Evolutionary conservation across 1,140 invertebrate genomes (phyloP).

Genomic region (Pseudomyrmex cubaensis): DNA sequence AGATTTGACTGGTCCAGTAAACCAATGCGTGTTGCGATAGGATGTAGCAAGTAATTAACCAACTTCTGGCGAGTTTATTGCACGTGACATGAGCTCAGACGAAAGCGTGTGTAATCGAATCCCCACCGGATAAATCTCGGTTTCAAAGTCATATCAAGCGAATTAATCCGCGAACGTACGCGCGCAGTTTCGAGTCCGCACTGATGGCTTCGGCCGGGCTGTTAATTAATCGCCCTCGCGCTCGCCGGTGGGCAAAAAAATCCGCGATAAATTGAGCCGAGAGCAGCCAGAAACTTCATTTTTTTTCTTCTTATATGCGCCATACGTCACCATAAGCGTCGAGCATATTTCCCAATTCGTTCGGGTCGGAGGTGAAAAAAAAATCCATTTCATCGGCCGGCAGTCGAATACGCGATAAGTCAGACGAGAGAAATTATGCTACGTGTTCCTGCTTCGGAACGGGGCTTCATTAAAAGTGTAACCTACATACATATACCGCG

Average conservation of each 20-base stretch:
- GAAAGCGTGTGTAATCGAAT: constrained; percentile 59
- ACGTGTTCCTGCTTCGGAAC: constrained; percentile 31
- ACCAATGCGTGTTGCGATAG: background rate
- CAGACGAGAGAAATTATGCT: constrained; percentile 58
- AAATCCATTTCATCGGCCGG: constrained; percentile 63
- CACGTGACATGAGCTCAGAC: constrained; percentile 59
- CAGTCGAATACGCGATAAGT: constrained; percentile 45
- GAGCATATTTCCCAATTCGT: constrained; percentile 65
- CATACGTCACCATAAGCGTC: constrained; percentile 63
- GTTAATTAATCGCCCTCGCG: constrained; percentile 69
- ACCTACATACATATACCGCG: constrained; percentile 31
- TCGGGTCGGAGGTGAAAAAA: constrained; percentile 61
- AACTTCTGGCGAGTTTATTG: constrained; percentile 23
- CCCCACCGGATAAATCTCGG: constrained; percentile 19
- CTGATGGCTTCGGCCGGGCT: constrained; percentile 50
- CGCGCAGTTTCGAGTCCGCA: constrained; percentile 13
- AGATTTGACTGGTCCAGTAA: background rate
- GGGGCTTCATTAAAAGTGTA: constrained; percentile 45
- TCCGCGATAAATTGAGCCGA: constrained; percentile 67
- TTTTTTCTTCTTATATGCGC: constrained; percentile 58
- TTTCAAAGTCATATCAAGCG: constrained; percentile 60
- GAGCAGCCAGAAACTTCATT: constrained; percentile 38
- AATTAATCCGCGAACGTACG: constrained; percentile 59
- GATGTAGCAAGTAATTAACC: constrained; percentile 37
- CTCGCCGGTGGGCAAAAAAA: constrained; percentile 51